These are phyloP conservation scores for Ecliptopera silaceata DNA, from an alignment of 2,888 invertebrate genomes.

Conservation along the genomic window DNA sequence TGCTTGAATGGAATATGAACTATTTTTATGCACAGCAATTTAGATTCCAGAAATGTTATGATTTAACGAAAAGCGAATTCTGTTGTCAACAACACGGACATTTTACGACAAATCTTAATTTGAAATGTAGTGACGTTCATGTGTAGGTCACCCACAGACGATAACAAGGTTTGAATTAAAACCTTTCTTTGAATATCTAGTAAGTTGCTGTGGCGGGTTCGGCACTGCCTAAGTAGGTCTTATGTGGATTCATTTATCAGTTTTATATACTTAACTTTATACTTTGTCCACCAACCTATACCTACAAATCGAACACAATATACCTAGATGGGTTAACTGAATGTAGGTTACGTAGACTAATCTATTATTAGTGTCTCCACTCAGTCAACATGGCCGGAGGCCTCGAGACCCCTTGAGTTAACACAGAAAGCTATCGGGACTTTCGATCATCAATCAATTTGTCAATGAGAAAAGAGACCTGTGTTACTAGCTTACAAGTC, in stretches of 20 bases:
- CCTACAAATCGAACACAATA: too few relatives aligned
- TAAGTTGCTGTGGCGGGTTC: too few relatives aligned
- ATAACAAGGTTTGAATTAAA: background rate
- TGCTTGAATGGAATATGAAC: constrained; percentile 15
- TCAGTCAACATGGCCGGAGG: constrained; percentile 5
- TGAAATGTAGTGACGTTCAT: constrained; percentile 1
- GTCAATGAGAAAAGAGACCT: constrained; percentile 60
- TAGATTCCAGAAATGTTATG: constrained; percentile 11
- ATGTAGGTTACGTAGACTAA: too few relatives aligned
- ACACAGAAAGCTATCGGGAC: constrained; percentile 18
- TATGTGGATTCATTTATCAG: too few relatives aligned
- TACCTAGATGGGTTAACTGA: too few relatives aligned
- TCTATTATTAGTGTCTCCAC: background rate
- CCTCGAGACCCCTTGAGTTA: constrained; percentile 4
- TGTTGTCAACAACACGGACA: constrained; percentile 9
- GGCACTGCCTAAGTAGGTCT: too few relatives aligned
- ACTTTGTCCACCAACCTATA: too few relatives aligned
- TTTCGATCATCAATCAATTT: constrained; percentile 65
- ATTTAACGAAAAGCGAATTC: constrained; percentile 8
- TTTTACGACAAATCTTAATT: constrained; percentile 14
- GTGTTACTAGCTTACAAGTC: constrained; percentile 11
- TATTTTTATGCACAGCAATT: constrained; percentile 29
- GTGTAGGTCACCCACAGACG: background rate
- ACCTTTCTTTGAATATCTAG: background rate
- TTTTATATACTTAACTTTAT: too few relatives aligned